Evolutionary conservation across 2,797 vertebrate species (phyloP).

Genomic region (Hydrocynus forskahlii): DNA sequence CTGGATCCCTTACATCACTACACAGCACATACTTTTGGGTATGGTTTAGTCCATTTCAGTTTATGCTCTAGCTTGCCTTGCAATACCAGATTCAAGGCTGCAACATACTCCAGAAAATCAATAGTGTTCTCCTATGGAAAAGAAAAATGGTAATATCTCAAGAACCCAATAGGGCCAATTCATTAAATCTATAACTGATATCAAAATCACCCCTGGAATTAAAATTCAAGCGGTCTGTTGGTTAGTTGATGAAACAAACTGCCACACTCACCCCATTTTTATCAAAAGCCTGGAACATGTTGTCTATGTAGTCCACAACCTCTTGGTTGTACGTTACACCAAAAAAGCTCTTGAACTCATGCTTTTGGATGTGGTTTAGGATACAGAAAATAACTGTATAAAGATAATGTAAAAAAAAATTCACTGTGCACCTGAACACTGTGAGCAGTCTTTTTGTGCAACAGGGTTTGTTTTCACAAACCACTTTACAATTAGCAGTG

Average conservation of each 20-base stretch:
- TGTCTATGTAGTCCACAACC: slow-evolving; percentile 90
- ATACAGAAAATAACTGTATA: too few relatives aligned
- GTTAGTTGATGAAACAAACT: background rate
- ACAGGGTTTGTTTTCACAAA: too few relatives aligned
- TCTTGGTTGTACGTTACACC: slow-evolving; percentile 85
- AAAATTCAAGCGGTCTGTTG: background rate
- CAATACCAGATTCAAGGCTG: slow-evolving; percentile 92
- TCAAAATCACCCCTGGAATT: background rate
- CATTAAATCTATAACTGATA: background rate
- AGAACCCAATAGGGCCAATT: background rate
- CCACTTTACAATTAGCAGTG: too few relatives aligned
- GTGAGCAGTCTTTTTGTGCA: too few relatives aligned
- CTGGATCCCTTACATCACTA: too few relatives aligned
- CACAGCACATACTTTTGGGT: too few relatives aligned
- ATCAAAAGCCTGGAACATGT: slow-evolving; percentile 97
- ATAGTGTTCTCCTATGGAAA: slow-evolving; percentile 91
- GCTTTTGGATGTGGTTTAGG: slow-evolving; percentile 68
- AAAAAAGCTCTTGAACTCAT: slow-evolving; percentile 93
- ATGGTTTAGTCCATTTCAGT: slow-evolving; percentile 94
- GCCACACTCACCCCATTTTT: slow-evolving; percentile 90
- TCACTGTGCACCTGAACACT: too few relatives aligned
- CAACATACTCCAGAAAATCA: slow-evolving; percentile 95
- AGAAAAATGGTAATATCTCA: background rate
- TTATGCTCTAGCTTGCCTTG: slow-evolving; percentile 94
- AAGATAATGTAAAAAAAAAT: too few relatives aligned